Evolutionary conservation across 2,888 invertebrate genomes (phyloP).

Genomic region (Leptopterna dolabrata): DNA sequence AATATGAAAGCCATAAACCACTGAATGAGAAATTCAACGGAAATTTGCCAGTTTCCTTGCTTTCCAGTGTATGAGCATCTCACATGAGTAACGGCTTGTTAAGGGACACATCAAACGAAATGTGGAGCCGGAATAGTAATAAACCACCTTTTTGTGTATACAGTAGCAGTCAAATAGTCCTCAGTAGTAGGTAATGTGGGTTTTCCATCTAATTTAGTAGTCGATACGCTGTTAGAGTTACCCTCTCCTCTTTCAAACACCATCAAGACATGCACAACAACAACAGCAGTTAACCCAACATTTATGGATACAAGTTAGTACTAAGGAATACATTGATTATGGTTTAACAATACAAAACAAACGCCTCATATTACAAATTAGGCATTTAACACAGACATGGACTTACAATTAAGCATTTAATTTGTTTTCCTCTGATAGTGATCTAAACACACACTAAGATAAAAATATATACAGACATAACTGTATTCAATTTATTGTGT

Average conservation of each 20-base stretch:
- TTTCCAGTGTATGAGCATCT: too few species aligned
- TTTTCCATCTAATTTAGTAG: too few species aligned
- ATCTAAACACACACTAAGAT: neutral
- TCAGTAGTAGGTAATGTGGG: too few species aligned
- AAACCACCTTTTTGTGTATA: too few species aligned
- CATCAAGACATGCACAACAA: neutral
- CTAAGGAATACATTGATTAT: neutral
- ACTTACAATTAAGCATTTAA: neutral
- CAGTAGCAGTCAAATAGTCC: too few species aligned
- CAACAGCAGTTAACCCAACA: neutral
- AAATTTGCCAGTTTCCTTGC: too few species aligned
- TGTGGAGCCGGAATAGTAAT: too few species aligned
- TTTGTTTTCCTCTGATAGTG: neutral
- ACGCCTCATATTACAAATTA: neutral
- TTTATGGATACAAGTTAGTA: neutral
- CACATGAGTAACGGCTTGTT: too few species aligned
- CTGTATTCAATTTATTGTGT: neutral
- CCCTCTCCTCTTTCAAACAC: neutral
- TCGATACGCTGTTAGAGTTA: too few species aligned
- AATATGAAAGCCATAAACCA: too few species aligned
- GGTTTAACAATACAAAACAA: neutral
- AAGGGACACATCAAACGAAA: too few species aligned
- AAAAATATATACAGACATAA: constrained; percentile 9
- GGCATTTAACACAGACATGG: neutral
- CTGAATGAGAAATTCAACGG: too few species aligned